These are phyloP conservation scores for Scarus forsteni DNA, from an alignment of 2,797 vertebrate genomes.

Conservation along the genomic window DNA sequence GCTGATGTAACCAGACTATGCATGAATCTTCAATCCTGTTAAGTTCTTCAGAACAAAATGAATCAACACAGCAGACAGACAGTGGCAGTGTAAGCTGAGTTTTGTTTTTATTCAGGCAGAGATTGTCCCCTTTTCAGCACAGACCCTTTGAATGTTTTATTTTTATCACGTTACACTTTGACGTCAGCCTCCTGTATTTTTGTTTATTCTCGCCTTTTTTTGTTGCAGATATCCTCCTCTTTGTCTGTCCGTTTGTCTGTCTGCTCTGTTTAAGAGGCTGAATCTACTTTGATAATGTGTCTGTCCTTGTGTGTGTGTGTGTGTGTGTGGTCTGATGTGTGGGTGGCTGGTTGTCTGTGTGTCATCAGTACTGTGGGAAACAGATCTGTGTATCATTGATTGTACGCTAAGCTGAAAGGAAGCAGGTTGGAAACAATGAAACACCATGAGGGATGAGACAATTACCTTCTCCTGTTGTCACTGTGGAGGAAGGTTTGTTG, in stretches of 20 bases:
- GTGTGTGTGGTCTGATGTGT: conserved; percentile 24
- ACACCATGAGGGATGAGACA: not conserved
- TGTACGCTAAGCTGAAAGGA: conserved; percentile 45
- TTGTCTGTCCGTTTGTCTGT: conserved; percentile 39
- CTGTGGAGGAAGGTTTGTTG: not conserved
- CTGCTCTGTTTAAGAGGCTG: conserved; percentile 34
- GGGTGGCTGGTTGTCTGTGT: conserved; percentile 33
- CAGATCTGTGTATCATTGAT: conserved; percentile 57
- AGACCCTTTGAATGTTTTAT: not conserved
- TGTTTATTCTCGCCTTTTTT: not conserved
- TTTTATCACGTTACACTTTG: not conserved
- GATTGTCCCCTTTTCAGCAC: not conserved
- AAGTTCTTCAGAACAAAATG: not conserved
- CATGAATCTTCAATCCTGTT: not conserved
- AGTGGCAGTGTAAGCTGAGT: not conserved
- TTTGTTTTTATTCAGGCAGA: not conserved
- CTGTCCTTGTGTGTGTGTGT: not conserved
- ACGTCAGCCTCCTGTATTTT: not conserved
- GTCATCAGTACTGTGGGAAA: conserved; percentile 52
- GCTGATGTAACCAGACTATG: not conserved
- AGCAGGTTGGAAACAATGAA: conserved; percentile 24
- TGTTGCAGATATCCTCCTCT: conserved; percentile 12
- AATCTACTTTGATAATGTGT: conserved; percentile 32
- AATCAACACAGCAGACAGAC: not conserved
- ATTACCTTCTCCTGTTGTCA: not conserved